Evolutionary conservation across 1,140 invertebrate genomes (phyloP), one percentile per base, ranked within the genome.

Genomic region (Drosophila biarmipes): DNA sequence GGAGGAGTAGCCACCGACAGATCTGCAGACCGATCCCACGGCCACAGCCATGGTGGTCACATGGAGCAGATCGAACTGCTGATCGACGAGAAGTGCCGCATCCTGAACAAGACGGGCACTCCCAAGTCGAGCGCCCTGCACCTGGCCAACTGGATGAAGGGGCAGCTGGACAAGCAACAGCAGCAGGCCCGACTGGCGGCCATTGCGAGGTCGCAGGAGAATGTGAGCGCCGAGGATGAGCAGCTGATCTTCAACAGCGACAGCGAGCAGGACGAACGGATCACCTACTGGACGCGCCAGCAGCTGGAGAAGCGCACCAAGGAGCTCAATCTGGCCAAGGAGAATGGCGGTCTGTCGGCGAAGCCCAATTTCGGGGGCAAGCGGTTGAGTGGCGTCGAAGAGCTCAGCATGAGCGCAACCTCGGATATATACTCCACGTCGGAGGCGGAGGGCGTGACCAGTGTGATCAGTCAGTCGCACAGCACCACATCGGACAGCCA

Each of bases 401-500:
- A 92, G 64, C 82, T 91, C 3, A 91, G 92, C 61, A 93, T 93
- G 74, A 90, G 87, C 38, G 84, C 71, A 62, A 45, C 59, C 40
- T 87, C 82, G 11, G 91, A 92, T 45, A 79, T 78, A 52, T 94
- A 95, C 76, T 93, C 63, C 12, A 64, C 58, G 0, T 67, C 93
- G 24, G 95, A 95, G 53, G 91, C 82, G 11, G 82, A 86, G 64
- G 84, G 67, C 40, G 76, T 81, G 2, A 61, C 63, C 59, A 95
- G 94, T 92, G 95, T 94, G 78, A 80, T 91, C 11, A 95, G 94
- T 92, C 95, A 94, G 66, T 95, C 94, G 66, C 95, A 94, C 89
- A 96, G 94, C 90, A 95, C 95, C 71, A 95, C 95, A 56, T 95
- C 95, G 37, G 95, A 95, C 76, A 96, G 95, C 84, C 95, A 96